Evolutionary conservation across 2,113 vertebrate genomes (phyloP), one percentile per base, ranked within the genome.

Genomic region (Forbesichthys agassizii): DNA sequence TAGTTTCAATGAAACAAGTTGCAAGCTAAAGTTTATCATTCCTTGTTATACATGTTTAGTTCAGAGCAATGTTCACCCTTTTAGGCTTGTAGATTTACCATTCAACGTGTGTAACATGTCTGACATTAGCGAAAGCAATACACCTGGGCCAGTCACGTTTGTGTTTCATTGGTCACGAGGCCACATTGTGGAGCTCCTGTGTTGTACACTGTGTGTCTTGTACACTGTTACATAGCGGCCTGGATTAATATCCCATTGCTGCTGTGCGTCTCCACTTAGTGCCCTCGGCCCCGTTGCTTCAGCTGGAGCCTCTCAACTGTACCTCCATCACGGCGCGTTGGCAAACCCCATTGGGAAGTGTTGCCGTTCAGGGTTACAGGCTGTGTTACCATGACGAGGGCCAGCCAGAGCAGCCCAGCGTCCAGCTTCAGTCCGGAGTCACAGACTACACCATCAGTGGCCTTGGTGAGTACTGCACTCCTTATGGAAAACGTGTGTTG

Each of bases 371-470:
- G 70, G 96, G 98, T 27, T 99, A 95, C 90, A 94, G 92, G 69
- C 88, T 99, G 11, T 95, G 91, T 75, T 98, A 96, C 84, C 94
- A 95, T 33, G 96, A 97, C 11, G 98, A 99, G 73, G 95, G 94
- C 11, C 95, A 96, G 54, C 94, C 95, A 68, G 96, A 98, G 71
- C 92, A 91, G 0, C 94, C 94, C 0, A 90, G 90, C 0, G 85
- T 97, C 65, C 86, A 94, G 67, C 83, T 99, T 51, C 90, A 83
- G 49, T 85, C 95, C 27, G 66, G 86, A 0, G 89, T 90, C 69
- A 85, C 90, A 54, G 85, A 92, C 33, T 91, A 96, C 55, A 95
- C 91, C 27, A 93, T 99, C 79, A 90, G 94, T 69, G 95, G 96
- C 48, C 93, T 99, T 75, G 95, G 98, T 99, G 85, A 95, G 91